A percentile compares a stretch with the other conserved stretches of the same genome.
Conservation (phyloP, 2,888 invertebrate species). For the Suillia variegata region DNA sequence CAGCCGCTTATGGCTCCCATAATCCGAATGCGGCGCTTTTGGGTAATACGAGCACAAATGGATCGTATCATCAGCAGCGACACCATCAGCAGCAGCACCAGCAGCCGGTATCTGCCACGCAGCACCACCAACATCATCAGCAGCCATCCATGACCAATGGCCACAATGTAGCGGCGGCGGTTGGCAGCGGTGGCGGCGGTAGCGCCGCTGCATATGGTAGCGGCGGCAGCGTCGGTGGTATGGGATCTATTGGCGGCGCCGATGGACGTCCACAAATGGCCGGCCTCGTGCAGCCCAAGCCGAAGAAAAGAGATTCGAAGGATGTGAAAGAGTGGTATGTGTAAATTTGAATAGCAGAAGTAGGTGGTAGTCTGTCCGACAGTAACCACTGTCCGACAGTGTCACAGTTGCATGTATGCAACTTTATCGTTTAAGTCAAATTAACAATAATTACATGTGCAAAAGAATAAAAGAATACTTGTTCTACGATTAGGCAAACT, state of each 20-base stretch:
- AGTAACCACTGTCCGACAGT: constrained; percentile 12
- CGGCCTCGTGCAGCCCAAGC: constrained; percentile 63
- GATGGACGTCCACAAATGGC: constrained; percentile 60
- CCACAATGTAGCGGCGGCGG: constrained; percentile 36
- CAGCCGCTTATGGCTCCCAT: constrained; percentile 67
- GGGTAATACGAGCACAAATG: constrained; percentile 66
- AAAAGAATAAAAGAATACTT: too few relatives aligned
- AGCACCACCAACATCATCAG: constrained; percentile 45
- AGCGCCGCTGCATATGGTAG: constrained; percentile 54
- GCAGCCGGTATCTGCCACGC: too few relatives aligned
- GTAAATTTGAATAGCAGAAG: constrained; percentile 61
- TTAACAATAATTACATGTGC: constrained; percentile 46
- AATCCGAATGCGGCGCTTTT: constrained; percentile 81
- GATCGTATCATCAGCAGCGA: constrained; percentile 62
- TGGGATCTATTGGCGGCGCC: constrained; percentile 52
- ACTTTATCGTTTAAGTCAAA: constrained; percentile 41
- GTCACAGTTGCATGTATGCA: constrained; percentile 12
- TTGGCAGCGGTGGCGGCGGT: constrained; percentile 23
- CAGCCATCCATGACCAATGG: constrained; percentile 44
- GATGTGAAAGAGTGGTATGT: constrained; percentile 98
- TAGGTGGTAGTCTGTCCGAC: constrained; percentile 9
- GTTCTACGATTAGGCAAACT: constrained; percentile 21
- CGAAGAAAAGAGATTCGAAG: constrained; percentile 78
- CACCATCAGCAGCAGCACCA: constrained; percentile 53
- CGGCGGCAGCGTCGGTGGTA: constrained; percentile 40